These are phyloP conservation scores for Pleuronectes platessa DNA, from an alignment of 2,113 vertebrate species.

Conservation along the genomic window DNA sequence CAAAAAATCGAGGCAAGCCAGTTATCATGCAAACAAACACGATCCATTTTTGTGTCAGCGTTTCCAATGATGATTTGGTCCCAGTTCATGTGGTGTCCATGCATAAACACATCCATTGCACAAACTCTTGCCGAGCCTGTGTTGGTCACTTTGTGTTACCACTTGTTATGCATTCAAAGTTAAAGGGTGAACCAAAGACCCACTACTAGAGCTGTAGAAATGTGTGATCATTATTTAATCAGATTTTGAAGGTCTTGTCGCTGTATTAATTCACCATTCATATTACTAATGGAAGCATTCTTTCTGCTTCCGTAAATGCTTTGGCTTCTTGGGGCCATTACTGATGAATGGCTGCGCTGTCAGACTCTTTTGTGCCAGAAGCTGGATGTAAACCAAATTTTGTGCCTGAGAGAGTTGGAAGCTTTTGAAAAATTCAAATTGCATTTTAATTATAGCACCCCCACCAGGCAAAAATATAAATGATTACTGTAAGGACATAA, in stretches of 20 bases:
- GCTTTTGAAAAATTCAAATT: slow-evolving; percentile 62
- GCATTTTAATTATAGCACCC: slow-evolving; percentile 61
- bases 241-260: slow-evolving; percentile 41
- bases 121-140: neutral
- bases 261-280: slow-evolving; percentile 42
- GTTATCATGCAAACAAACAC: slow-evolving; percentile 56
- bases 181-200: slow-evolving; percentile 28
- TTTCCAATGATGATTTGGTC: slow-evolving; percentile 23
- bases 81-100: neutral
- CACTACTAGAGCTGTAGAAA: slow-evolving; percentile 9
- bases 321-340: slow-evolving; percentile 49
- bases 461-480: slow-evolving; percentile 59
- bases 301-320: slow-evolving; percentile 43
- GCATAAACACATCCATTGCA: neutral
- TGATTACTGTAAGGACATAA: slow-evolving; percentile 53
- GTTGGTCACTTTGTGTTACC: neutral
- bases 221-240: slow-evolving; percentile 33
- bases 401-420: slow-evolving; percentile 52
- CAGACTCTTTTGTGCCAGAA: slow-evolving; percentile 48
- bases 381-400: slow-evolving; percentile 58
- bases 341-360: slow-evolving; percentile 59
- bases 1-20: slow-evolving; percentile 32
- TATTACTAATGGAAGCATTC: slow-evolving; percentile 32
- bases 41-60: slow-evolving; percentile 34
- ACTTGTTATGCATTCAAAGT: slow-evolving; percentile 21